Conservation (phyloP, 2,797 vertebrate species). For the Ambastaia sidthimunki region DNA sequence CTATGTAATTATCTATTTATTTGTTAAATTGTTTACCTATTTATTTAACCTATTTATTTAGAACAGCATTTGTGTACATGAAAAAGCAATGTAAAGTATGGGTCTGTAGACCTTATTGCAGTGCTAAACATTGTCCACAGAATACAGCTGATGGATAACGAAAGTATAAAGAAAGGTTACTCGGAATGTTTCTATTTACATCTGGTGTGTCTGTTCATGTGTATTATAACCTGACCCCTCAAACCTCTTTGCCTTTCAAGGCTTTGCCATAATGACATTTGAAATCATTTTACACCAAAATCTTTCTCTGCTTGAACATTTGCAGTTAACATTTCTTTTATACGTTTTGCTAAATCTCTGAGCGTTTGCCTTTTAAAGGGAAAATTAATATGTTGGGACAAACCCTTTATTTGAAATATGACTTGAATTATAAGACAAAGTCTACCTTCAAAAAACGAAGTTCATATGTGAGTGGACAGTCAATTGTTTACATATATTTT, state of each 20-base stretch:
- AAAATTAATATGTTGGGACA: constrained; percentile 62
- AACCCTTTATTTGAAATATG: constrained; percentile 72
- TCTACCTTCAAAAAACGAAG: constrained; percentile 76
- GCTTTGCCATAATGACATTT: constrained; percentile 47
- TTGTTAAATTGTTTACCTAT: constrained; percentile 62
- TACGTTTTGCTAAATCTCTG: constrained; percentile 41
- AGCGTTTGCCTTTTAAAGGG: constrained; percentile 70
- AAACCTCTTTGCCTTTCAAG: constrained; percentile 36
- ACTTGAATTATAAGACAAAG: constrained; percentile 81
- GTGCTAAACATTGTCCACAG: constrained; percentile 36
- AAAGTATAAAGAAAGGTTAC: constrained; percentile 35
- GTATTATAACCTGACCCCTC: constrained; percentile 24
- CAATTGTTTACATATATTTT: constrained; percentile 93
- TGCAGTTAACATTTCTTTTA: constrained; percentile 29
- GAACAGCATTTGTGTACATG: constrained; percentile 49
- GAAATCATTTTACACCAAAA: constrained; percentile 30
- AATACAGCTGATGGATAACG: constrained; percentile 1
- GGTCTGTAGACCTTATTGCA: constrained; percentile 23
- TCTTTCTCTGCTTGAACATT: constrained; percentile 26
- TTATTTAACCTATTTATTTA: constrained; percentile 60
- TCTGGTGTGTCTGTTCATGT: constrained; percentile 35
- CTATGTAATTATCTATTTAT: constrained; percentile 61
- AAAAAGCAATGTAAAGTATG: constrained; percentile 47
- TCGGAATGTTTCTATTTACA: constrained; percentile 49
- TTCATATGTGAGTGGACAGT: constrained; percentile 84